Evolutionary conservation across 2,797 vertebrate genomes (phyloP), one percentile per base, ranked within the genome.

Genomic region (Poeciliopsis gracilis): DNA sequence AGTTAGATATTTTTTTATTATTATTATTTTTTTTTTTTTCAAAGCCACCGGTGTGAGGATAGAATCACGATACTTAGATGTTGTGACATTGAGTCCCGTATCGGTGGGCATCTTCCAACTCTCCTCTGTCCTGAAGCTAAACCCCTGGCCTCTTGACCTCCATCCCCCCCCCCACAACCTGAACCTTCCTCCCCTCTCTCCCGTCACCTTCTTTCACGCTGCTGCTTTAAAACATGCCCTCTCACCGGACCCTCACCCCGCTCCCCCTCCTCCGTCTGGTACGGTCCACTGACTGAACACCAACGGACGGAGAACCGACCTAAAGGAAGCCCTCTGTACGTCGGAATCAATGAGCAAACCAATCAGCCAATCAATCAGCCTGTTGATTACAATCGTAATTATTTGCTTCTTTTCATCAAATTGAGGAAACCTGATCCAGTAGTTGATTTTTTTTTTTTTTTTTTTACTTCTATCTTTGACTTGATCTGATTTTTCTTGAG

Each of bases 331-430:
- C 93, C 90, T 91, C 4, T 36, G 82, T 90, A 76, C 84, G 91
- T 84, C 82, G 77, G 67, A 93, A 94, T 93, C 89, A 92, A 92
- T 91, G 87, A 90, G 86, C 91, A 84, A 92, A 83, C 88, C 87
- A 75, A 75, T 59, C 33, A 80, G 16, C 8, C 59, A 61, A 91
- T 91, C 87, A 86, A 88, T 55, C 25, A 55, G 1, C 91, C 91
- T 92, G 91, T 92, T 93, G 92, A 93, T 93, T 93, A 92, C 83
- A 81, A 77, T 87, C 91, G 88, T 87, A 76, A 90, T 81, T 90
- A 91, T 92, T 90, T 75, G 84, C 87, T 84, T 86, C 83, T 86
- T 85, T 82, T 84, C 85, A 77, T 90, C 82, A 88, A 93, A 92
- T 86, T 72, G 78, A 82, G 91, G 87, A 87, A 86, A 79, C 91